These are phyloP conservation scores for Lypha dubia DNA, from an alignment of 2,888 invertebrate species.

Conservation along the genomic window DNA sequence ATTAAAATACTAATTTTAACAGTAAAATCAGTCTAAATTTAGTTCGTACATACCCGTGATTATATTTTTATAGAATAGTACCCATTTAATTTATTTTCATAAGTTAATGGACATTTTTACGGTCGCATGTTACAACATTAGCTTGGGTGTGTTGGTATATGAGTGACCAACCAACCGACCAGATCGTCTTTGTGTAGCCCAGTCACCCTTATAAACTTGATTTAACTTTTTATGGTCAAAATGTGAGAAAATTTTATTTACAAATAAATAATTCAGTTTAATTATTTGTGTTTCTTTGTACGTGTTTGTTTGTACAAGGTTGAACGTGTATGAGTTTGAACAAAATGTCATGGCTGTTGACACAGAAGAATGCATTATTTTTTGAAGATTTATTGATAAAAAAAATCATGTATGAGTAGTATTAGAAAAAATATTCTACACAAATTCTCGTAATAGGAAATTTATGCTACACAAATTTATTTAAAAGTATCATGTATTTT, in stretches of 20 bases:
- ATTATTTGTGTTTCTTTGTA: constrained; percentile 34
- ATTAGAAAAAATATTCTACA: constrained; percentile 15
- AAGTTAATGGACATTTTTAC: constrained; percentile 7
- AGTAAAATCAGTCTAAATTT: no score
- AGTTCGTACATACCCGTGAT: no score
- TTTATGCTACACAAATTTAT: no score
- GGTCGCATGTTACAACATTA: constrained; percentile 38
- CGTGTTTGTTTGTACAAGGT: background rate
- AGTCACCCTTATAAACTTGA: constrained; percentile 74
- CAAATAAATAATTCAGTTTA: constrained; percentile 59
- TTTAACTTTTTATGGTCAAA: constrained; percentile 71
- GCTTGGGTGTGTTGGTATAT: constrained; percentile 23
- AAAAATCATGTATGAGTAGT: constrained; percentile 13
- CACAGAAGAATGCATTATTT: constrained; percentile 49
- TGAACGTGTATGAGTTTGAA: constrained; percentile 27
- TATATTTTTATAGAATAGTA: background rate
- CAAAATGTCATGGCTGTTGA: constrained; percentile 64
- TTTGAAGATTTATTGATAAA: constrained; percentile 44
- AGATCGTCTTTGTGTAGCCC: constrained; percentile 31
- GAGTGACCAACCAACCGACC: background rate
- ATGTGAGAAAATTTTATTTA: constrained; percentile 74
- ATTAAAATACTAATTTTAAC: no score
- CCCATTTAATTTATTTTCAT: constrained; percentile 18
- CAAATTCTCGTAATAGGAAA: background rate
- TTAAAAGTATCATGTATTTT: no score